Evolutionary conservation across 2,113 vertebrate species (phyloP), one percentile per base, ranked within the genome.

Genomic region (Microcebus murinus): DNA sequence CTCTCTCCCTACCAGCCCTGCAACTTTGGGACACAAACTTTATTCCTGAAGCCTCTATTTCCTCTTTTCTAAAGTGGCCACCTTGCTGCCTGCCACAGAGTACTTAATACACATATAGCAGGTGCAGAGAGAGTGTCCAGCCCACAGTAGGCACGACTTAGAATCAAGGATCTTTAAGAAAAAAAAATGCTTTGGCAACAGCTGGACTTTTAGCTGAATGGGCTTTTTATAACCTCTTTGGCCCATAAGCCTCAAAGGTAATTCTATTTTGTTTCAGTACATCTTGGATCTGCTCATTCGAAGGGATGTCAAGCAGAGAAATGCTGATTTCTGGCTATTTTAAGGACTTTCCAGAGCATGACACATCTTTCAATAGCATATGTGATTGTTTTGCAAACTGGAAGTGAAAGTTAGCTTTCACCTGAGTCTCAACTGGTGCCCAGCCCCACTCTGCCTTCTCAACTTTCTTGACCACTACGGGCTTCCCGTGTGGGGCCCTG

Each of bases 111-210:
- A n/a, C 29, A 23, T 1, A 39, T 18, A 12, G 9, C 1, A 67
- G 80, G 42, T 6, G 67, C 13, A 31, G n/a, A 87, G 20, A 31
- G n/a, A 87, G 13, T 5, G 27, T 57, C 50, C 4, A 39, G 55
- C 27, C 21, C 8, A 0, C 8, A 1, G 59, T 0, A 21, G 29
- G 39, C 9, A 4, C 10, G 27, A 1, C 0, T 17, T 34, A 70
- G 48, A 55, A 21, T 0, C 3, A 9, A 65, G 42, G 36, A 55
- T 42, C 74, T 55, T 55, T 45, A 18, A 34, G 18, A n/a, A 61
- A 12, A 31, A n/a, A 9, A 70, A 79, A 10, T 50, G 55, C 59
- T 88, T 88, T 70, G 95, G 70, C 70, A 34, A 27, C 82, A 39
- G 70, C 79, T 95, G 84, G 74, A 20, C 52, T 83, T 97, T 71